Evolutionary conservation across 1,140 invertebrate species (phyloP), one percentile per base, ranked within the genome.

Genomic region (Andricus grossulariae): DNA sequence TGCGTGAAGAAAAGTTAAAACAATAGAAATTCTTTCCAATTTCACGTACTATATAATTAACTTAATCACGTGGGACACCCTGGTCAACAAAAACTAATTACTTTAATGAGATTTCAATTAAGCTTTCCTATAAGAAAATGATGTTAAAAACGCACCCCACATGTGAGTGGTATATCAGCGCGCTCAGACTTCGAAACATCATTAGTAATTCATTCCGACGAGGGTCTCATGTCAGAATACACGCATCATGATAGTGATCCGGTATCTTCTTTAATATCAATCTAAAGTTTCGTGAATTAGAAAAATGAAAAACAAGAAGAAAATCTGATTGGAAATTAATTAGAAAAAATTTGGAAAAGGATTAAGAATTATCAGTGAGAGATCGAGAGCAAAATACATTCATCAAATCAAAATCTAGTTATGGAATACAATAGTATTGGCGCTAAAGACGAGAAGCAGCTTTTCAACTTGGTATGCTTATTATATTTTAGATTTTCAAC

Each of bases 151-250:
- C 25, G 25, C 25, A 32, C 25, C 25, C 25, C 5, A 32, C 25
- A 32, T 32, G 25, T 32, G 25, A 66, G 13, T 32, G 11, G 10
- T 32, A 25, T 66, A 16, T 16, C 15, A 66, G 39, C 57, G 57
- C 57, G 2, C 25, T 32, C 4, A 32, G 25, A 39, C 13, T 11
- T 21, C 39, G 21, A 66, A 66, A 66, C n/a, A 16, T 32, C 25
- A 32, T 66, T 66, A 32, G 25, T 66, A 66, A 66, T 11, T 66
- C 57, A 32, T 66, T 66, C 11, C 25, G 57, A 66, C 57, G 21
- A 66, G 21, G 39, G 11, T 32, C 57, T 39, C 25, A 3, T 15
- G 21, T 10, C 19, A 16, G 57, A 21, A 32, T 32, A 32, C 25
- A 25, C 25, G 57, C 32, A 32, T 39, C 15, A 6, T 66, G 3